Evolutionary conservation across 2,888 invertebrate genomes (phyloP), one percentile per base, ranked within the genome.

Genomic region (Listrodromus nycthemerus): DNA sequence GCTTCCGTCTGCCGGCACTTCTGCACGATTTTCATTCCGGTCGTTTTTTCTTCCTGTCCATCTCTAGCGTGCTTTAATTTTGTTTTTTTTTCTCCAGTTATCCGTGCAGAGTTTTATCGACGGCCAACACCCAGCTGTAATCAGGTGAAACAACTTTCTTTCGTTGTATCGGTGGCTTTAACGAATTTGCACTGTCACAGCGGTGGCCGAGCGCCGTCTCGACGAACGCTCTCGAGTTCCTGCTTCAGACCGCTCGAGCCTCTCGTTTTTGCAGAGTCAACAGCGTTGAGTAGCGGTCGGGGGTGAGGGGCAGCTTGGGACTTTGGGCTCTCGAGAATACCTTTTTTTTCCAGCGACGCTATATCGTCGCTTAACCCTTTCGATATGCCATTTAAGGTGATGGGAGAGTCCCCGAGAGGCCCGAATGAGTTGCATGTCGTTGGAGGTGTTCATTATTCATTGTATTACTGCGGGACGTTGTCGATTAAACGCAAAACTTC

Each of bases 1-100:
- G 71, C 79, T 79, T 79, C 79, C 71, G 71, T 65, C 52, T 52
- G 1, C 52, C 69, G 61, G 61, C 61, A 45, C 58, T 30, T 69
- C 67, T 58, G 58, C 58, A 58, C 27, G 58, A 58, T 58, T 58
- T 58, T 58, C 58, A 27, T 58, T 55, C 78, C 13, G n/a, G 61
- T 63, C 41, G 7, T 69, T 69, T 76, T 48, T 69, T 16, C 73
- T 30, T n/a, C 24, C 8, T n/a, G 16, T 55, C 24, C 37, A 1
- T n/a, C 24, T 63, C 58, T 16, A 0, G 33, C 37, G n/a, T 37
- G 16, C 33, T 33, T 33, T 7, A 8, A 63, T 37, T 37, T 37
- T 33, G 30, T 48, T 45, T 52, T 37, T 52, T 19, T 30, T 37
- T 4, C 24, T 37, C 63, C 16, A 19, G 33, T 33, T 50, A 70